phyloP scores from a whole-genome alignment of 2,113 vertebrate genomes.

The Hippocampus abdominalis region DNA sequence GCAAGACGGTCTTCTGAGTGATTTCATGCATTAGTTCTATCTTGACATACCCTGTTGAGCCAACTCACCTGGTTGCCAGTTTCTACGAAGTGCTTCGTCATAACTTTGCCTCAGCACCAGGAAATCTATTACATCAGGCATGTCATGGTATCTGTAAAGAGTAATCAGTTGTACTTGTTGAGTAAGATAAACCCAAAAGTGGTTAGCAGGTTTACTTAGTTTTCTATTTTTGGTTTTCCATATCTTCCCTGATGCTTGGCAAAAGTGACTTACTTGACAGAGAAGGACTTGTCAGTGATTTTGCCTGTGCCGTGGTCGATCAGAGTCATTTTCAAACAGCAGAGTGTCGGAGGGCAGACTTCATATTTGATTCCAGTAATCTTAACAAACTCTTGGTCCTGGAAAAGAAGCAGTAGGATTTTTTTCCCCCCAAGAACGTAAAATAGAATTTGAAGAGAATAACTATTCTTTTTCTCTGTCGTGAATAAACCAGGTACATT shows the following conservation, averaged over 20 bases:
- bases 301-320: conserved; percentile 88
- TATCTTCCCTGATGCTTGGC: background rate
- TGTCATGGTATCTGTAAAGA: conserved; percentile 88
- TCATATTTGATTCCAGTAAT: conserved; percentile 95
- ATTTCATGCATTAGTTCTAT: background rate
- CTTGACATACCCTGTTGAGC: background rate
- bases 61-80: conserved; percentile 86
- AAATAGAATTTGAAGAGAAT: background rate
- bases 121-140: conserved; percentile 98
- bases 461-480: background rate
- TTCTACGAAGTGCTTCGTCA: conserved; percentile 85
- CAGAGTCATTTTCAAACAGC: conserved; percentile 91
- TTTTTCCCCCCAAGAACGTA: background rate
- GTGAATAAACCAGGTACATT: background rate
- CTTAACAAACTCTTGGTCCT: conserved; percentile 99
- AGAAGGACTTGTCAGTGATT: conserved; percentile 88
- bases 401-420: conserved; percentile 13
- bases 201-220: background rate
- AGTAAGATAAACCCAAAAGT: background rate
- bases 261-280: conserved; percentile 82
- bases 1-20: background rate
- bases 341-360: conserved; percentile 90
- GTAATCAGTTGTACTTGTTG: background rate
- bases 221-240: background rate
- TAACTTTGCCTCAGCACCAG: conserved; percentile 92